Conservation (phyloP, 2,113 vertebrate genomes). For the Amblyopsis rosae region DNA sequence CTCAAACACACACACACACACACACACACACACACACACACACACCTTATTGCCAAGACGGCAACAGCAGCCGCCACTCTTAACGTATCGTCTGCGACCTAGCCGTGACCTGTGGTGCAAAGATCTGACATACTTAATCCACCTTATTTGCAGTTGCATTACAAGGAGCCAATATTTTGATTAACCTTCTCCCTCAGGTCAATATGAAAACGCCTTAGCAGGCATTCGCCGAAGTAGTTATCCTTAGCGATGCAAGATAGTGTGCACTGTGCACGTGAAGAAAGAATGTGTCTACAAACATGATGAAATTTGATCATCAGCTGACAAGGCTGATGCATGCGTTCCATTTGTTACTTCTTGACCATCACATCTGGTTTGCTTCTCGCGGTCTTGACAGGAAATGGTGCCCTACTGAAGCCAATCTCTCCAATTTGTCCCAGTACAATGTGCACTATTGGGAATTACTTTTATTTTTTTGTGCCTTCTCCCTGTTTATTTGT, state of each 20-base stretch:
- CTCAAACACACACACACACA: not conserved
- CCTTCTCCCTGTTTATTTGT: constrained; percentile 59
- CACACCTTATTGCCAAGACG: constrained; percentile 6
- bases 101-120: not conserved
- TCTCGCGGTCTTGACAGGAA: too few species aligned
- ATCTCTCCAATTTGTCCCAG: constrained; percentile 15
- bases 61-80: constrained; percentile 6
- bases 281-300: not conserved
- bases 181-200: constrained; percentile 41
- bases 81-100: constrained; percentile 27
- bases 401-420: too few species aligned
- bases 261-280: not conserved
- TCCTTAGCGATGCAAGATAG: constrained; percentile 45
- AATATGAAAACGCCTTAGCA: constrained; percentile 28
- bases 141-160: constrained; percentile 24
- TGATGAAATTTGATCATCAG: too few species aligned
- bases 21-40: constrained; percentile 8
- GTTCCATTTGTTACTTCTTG: too few species aligned
- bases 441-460: constrained; percentile 37
- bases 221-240: constrained; percentile 34
- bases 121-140: constrained; percentile 28
- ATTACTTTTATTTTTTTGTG: constrained; percentile 48
- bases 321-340: not conserved
- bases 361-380: too few species aligned
- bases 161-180: constrained; percentile 33